phyloP scores from a whole-genome alignment of 1,140 invertebrate genomes.

The Mizuhopecten yessoensis region DNA sequence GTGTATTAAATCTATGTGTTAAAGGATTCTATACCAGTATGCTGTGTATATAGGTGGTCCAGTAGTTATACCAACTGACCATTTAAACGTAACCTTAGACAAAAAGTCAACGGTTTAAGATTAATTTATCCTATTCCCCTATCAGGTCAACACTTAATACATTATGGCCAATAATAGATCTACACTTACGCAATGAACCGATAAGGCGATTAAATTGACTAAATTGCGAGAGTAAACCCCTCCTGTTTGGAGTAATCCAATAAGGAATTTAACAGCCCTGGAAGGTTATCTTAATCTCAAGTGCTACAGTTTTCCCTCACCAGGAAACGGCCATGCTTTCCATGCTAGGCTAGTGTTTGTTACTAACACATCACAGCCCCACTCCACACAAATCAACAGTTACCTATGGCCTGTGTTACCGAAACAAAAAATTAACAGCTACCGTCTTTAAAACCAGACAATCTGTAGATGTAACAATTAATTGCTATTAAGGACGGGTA shows the following conservation, averaged over 20 bases:
- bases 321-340: not conserved
- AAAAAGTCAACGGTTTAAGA: not conserved
- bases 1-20: no score
- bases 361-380: not conserved
- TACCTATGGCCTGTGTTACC: not conserved
- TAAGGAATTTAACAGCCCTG: slow-evolving; percentile 37
- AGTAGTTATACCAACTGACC: not conserved
- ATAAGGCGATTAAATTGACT: not conserved
- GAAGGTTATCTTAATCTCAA: slow-evolving; percentile 14
- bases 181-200: not conserved
- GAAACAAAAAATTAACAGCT: not conserved
- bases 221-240: not conserved
- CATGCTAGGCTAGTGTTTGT: not conserved
- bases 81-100: not conserved
- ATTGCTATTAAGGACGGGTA: slow-evolving; percentile 21
- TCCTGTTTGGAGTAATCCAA: slow-evolving; percentile 11
- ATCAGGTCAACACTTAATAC: not conserved
- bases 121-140: not conserved
- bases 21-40: not conserved
- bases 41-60: not conserved
- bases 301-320: slow-evolving; percentile 13
- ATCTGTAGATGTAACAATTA: slow-evolving; percentile 20
- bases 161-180: slow-evolving; percentile 8
- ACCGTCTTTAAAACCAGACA: slow-evolving; percentile 3
- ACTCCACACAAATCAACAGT: not conserved